phyloP scores from a whole-genome alignment of 2,113 vertebrate genomes.

The Myodes glareolus region DNA sequence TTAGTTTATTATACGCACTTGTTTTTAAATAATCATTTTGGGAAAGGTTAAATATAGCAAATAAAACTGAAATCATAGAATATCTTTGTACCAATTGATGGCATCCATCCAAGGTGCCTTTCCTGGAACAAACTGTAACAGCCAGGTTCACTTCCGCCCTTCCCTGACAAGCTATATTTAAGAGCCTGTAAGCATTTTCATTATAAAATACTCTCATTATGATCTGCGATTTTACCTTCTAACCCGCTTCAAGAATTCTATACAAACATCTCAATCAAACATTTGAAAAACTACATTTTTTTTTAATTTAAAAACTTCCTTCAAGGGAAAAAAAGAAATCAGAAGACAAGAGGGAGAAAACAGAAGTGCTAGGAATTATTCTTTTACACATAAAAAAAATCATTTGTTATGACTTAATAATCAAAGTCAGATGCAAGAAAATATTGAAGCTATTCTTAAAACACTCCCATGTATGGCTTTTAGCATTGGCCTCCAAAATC shows the following conservation, averaged over 20 bases:
- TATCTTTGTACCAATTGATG: slow-evolving; percentile 55
- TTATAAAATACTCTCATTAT: slow-evolving; percentile 43
- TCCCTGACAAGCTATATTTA: slow-evolving; percentile 63
- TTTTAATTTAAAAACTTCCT: slow-evolving; percentile 51
- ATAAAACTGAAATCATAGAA: slow-evolving; percentile 51
- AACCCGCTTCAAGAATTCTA: slow-evolving; percentile 52
- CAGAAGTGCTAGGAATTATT: neutral
- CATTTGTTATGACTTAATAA: neutral
- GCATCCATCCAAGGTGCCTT: slow-evolving; percentile 68
- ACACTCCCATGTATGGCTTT: neutral
- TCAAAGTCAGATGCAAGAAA: slow-evolving; percentile 28
- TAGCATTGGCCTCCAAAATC: neutral
- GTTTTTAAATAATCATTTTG: slow-evolving; percentile 21
- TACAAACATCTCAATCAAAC: slow-evolving; percentile 47
- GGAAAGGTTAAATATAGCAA: slow-evolving; percentile 57
- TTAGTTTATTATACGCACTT: neutral
- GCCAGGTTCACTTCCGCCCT: neutral
- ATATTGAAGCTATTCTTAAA: slow-evolving; percentile 10
- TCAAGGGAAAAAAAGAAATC: slow-evolving; percentile 23
- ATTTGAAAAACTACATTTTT: slow-evolving; percentile 37
- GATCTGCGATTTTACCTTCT: slow-evolving; percentile 50
- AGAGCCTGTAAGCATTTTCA: slow-evolving; percentile 42
- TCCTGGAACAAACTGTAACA: slow-evolving; percentile 76
- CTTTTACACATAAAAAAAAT: neutral
- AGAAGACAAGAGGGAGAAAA: neutral